These are phyloP conservation scores for Cephus runcator DNA, from an alignment of 2,888 invertebrate genomes.

Conservation along the genomic window DNA sequence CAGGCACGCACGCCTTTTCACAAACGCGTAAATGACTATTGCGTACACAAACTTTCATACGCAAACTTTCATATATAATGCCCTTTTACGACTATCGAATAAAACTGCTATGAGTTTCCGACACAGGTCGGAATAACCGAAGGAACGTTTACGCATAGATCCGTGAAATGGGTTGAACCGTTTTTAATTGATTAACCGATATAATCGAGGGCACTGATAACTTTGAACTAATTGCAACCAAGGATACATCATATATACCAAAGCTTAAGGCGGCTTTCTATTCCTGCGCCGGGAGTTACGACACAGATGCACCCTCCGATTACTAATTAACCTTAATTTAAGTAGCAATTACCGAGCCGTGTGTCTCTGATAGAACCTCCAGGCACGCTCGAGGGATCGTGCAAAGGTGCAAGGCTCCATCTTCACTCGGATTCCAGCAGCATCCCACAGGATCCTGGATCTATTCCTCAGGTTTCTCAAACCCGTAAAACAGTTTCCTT, in stretches of 20 bases:
- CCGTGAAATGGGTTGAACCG: not conserved
- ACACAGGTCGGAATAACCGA: not conserved
- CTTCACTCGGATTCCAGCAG: not conserved
- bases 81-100: no score
- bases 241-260: not conserved
- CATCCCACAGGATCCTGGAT: not conserved
- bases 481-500: not conserved
- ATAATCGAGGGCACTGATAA: not conserved
- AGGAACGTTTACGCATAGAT: not conserved
- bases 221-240: not conserved
- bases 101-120: no score
- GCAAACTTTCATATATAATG: not conserved
- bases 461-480: not conserved
- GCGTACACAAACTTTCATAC: not conserved
- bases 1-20: not conserved
- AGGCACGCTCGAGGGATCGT: not conserved
- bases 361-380: not conserved
- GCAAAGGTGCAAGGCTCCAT: not conserved
- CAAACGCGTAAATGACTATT: not conserved
- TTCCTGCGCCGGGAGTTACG: not conserved
- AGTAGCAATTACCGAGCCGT: not conserved
- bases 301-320: not conserved
- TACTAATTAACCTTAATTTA: not conserved
- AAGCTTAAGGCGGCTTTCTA: not conserved
- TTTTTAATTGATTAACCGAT: not conserved